Evolutionary conservation across 2,888 invertebrate species (phyloP).

Genomic region (Leptothorax acervorum): DNA sequence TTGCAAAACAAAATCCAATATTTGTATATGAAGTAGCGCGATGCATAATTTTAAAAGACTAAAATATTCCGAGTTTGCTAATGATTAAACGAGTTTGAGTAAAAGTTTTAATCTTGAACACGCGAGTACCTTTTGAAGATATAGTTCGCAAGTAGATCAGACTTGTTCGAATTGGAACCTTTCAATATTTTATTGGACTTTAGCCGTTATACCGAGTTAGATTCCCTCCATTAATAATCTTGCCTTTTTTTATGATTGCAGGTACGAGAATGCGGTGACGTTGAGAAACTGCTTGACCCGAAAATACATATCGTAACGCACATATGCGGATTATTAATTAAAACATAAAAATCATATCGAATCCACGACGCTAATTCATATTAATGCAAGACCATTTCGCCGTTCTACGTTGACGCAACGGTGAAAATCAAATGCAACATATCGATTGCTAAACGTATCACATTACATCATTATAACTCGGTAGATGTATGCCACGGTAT

Average conservation of each 20-base stretch:
- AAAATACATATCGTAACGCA: slow-evolving; percentile 64
- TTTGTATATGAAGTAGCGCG: neutral
- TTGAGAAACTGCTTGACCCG: neutral
- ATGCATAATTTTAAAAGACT: neutral
- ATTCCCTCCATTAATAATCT: neutral
- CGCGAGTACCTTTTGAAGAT: neutral
- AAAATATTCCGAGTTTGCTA: neutral
- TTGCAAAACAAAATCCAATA: neutral
- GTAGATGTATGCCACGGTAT: neutral
- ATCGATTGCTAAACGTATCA: slow-evolving; percentile 47
- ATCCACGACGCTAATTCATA: neutral
- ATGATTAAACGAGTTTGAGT: neutral
- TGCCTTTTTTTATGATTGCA: slow-evolving; percentile 58
- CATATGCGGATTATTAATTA: slow-evolving; percentile 48
- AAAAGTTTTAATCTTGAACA: slow-evolving; percentile 17
- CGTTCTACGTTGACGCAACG: neutral
- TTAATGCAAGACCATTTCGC: neutral
- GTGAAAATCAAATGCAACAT: slow-evolving; percentile 33
- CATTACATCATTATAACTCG: neutral
- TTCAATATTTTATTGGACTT: slow-evolving; percentile 19
- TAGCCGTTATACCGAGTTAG: neutral
- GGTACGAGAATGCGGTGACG: slow-evolving; percentile 68
- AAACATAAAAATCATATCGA: slow-evolving; percentile 1
- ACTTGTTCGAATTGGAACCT: neutral
- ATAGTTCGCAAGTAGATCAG: neutral